Percentiles rank a stretch among this genome's conserved stretches.
These are phyloP conservation scores for Papilio protenor DNA, from an alignment of 2,888 invertebrate species.

Conservation along the genomic window DNA sequence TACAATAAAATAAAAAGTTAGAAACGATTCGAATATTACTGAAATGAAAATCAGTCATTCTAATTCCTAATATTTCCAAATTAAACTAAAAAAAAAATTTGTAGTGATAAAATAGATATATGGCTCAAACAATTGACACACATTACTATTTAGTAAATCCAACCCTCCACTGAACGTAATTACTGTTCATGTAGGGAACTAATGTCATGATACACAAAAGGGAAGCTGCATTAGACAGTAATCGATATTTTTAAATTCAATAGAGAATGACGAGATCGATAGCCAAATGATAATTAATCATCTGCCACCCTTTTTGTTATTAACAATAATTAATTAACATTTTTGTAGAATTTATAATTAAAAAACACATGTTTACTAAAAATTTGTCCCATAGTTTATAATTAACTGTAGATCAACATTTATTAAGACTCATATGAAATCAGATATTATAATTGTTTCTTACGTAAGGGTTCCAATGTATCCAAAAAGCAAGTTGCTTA, in stretches of 20 bases:
- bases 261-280: slow-evolving; percentile 46
- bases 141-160: background rate
- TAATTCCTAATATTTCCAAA: background rate
- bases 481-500: slow-evolving; percentile 46
- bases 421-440: background rate
- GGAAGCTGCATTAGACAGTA: slow-evolving; percentile 39
- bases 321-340: slow-evolving; percentile 60
- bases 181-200: slow-evolving; percentile 7
- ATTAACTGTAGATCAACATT: too few relatives aligned
- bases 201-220: slow-evolving; percentile 10
- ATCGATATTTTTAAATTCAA: slow-evolving; percentile 49
- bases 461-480: slow-evolving; percentile 21
- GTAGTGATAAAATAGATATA: background rate
- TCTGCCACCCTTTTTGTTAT: slow-evolving; percentile 54
- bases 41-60: background rate
- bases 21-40: background rate
- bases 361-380: slow-evolving; percentile 1
- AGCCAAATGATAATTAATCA: slow-evolving; percentile 60
- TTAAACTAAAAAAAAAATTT: background rate
- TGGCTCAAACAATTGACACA: background rate
- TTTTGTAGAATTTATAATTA: slow-evolving; percentile 34
- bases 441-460: background rate
- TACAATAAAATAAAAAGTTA: background rate
- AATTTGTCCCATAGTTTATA: background rate
- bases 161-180: slow-evolving; percentile 24